phyloP scores from a whole-genome alignment of 1,140 invertebrate genomes.

The Tetramorium parvispinum region DNA sequence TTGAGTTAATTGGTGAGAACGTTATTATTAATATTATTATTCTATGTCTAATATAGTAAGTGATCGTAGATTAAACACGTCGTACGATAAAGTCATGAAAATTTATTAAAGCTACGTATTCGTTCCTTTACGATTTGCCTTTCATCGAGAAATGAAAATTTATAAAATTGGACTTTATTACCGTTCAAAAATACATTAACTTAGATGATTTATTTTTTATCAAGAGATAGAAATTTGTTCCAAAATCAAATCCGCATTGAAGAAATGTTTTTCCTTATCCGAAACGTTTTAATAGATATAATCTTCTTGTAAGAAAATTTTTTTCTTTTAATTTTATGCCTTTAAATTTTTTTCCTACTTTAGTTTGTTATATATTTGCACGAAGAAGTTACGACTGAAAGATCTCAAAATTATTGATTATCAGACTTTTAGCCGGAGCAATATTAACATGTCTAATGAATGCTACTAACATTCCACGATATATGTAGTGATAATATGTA shows the following conservation, averaged over 20 bases:
- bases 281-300: constrained; percentile 1
- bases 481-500: constrained; percentile 18
- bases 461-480: constrained; percentile 22
- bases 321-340: neutral
- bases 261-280: neutral
- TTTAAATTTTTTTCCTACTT: neutral
- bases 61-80: neutral
- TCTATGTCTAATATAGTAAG: neutral
- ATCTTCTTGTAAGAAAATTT: neutral
- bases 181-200: neutral
- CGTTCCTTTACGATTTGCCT: neutral
- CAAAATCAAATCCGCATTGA: neutral
- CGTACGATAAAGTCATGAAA: neutral
- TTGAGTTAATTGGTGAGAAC: neutral
- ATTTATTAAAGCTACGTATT: neutral
- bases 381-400: neutral
- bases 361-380: neutral
- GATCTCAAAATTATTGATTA: neutral
- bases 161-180: neutral
- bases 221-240: neutral
- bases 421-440: neutral
- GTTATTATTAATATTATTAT: neutral
- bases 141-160: neutral
- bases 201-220: neutral
- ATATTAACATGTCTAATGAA: neutral